Conservation (phyloP, 2,113 vertebrate genomes). For the Hippolais icterina region DNA sequence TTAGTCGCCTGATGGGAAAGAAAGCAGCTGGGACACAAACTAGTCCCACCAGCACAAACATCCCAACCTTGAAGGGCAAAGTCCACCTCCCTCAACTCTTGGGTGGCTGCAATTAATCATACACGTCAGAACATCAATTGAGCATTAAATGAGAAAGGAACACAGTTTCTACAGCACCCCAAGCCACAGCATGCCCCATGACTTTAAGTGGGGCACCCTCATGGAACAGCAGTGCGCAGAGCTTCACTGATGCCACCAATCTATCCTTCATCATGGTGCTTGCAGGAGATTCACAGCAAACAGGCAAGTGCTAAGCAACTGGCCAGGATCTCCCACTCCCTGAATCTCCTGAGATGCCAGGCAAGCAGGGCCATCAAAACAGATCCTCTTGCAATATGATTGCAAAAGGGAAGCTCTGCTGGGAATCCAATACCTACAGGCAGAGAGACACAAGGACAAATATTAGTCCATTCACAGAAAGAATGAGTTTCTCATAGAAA, state of each 20-base stretch:
- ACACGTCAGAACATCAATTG: not conserved
- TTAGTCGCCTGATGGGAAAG: not conserved
- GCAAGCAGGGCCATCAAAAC: not conserved
- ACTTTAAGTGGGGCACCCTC: not conserved
- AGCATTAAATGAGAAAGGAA: not conserved
- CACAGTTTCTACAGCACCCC: not conserved
- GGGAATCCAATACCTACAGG: not conserved
- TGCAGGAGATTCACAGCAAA: not conserved
- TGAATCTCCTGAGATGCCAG: not conserved
- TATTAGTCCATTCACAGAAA: not conserved
- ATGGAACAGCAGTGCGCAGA: not conserved
- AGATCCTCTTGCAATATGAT: not conserved
- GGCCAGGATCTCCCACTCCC: not conserved
- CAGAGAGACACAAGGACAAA: not conserved
- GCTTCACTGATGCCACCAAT: not conserved
- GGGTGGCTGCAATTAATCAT: not conserved
- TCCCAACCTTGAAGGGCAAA: not conserved
- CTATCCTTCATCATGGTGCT: not conserved
- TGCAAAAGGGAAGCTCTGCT: not conserved
- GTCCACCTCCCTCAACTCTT: not conserved
- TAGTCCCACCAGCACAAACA: not conserved
- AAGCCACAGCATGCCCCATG: not conserved
- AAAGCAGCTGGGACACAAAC: not conserved
- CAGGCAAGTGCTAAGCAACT: not conserved
- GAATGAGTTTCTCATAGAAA: not conserved